A percentile compares a stretch with the other conserved stretches of the same genome.
Evolutionary conservation across 2,113 vertebrate species (phyloP).

Genomic region (Saccopteryx bilineata): DNA sequence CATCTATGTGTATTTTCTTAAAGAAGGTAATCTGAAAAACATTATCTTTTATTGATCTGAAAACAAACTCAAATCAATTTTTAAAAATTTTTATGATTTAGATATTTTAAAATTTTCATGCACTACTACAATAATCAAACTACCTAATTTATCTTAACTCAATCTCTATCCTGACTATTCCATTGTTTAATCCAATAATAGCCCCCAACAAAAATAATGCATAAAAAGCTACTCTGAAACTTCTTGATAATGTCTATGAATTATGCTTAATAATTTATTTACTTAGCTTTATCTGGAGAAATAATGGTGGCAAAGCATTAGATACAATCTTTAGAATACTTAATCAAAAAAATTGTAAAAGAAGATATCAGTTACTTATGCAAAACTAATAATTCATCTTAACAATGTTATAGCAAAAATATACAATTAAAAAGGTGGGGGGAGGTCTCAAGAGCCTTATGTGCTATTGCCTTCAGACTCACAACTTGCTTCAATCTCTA

Average conservation of each 20-base stretch:
- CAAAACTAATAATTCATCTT: neutral
- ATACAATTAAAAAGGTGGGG: neutral
- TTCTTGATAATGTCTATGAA: neutral
- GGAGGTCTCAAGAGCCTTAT: neutral
- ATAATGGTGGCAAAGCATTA: neutral
- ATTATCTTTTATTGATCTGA: neutral
- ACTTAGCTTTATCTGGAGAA: constrained; percentile 29
- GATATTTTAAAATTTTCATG: constrained; percentile 21
- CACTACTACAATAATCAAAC: neutral
- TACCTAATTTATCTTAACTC: neutral
- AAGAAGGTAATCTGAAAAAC: neutral
- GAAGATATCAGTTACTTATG: neutral
- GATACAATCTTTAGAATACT: neutral
- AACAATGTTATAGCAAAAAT: neutral
- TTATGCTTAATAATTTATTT: constrained; percentile 53
- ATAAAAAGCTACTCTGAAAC: constrained; percentile 59
- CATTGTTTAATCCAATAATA: constrained; percentile 33
- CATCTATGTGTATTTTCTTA: neutral
- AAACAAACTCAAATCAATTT: neutral
- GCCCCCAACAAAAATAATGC: neutral
- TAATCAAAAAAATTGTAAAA: constrained; percentile 24
- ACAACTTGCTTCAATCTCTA: neutral
- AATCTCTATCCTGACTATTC: neutral
- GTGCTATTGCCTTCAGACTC: neutral
- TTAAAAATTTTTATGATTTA: constrained; percentile 18